These are phyloP conservation scores for Oryctes rhinoceros DNA, from an alignment of 1,140 invertebrate genomes.

Conservation along the genomic window DNA sequence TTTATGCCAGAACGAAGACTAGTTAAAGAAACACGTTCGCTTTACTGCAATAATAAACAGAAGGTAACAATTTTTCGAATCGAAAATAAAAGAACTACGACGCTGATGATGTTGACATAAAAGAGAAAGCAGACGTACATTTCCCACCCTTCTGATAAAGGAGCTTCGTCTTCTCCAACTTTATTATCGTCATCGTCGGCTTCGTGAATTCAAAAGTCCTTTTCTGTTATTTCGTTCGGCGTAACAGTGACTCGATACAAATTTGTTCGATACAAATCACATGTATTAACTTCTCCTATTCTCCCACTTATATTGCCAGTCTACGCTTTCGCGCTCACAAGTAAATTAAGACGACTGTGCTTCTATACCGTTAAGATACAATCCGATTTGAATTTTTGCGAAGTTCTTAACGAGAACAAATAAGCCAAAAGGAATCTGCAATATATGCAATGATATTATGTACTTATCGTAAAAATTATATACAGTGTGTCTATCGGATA, in stretches of 20 bases:
- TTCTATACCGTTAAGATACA: neutral
- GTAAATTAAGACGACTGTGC: neutral
- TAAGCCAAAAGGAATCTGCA: no score
- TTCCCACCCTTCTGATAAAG: neutral
- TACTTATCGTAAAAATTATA: no score
- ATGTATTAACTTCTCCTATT: neutral
- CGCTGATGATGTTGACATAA: neutral
- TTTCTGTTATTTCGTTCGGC: neutral
- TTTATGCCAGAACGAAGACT: neutral
- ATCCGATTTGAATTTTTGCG: neutral
- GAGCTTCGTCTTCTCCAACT: neutral
- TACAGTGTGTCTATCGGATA: no score
- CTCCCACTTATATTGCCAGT: neutral
- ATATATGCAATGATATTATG: no score
- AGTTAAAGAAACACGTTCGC: neutral
- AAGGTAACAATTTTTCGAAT: conserved; percentile 3
- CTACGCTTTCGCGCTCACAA: neutral
- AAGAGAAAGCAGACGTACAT: conserved; percentile 4
- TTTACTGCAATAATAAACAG: conserved; percentile 7
- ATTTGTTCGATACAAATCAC: neutral
- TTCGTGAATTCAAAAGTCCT: neutral
- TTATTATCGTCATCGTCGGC: neutral
- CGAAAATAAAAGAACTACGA: neutral
- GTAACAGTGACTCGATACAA: neutral
- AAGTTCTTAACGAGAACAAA: neutral